Evolutionary conservation across 2,113 vertebrate genomes (phyloP), one percentile per base, ranked within the genome.

Genomic region (Collichthys lucidus): DNA sequence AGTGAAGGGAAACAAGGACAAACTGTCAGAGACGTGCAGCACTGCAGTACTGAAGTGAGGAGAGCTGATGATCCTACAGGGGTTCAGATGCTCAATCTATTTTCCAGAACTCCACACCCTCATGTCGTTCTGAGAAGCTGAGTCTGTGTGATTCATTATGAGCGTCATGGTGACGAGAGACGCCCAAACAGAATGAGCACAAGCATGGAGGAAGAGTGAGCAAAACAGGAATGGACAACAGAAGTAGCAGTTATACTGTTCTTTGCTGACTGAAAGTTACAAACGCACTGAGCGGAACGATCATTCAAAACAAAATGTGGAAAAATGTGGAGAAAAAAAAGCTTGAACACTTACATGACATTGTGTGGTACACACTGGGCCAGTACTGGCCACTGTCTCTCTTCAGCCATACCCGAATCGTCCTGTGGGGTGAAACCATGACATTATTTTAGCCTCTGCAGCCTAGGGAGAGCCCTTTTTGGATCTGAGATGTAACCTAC

Each of bases 381-480:
- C 98, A 99, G 80, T 98, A 99, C 76, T 99, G 98, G 42, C 98
- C 98, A 15, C 97, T 99, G 95, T 99, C 98, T 90, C 98, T 97
- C 94, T 99, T 99, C 92, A 99, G 85, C 98, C 98, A 99, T 42
- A 99, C 96, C 50, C 98, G 97, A 82, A 99, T 96, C 9, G 97
- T 97, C 91, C 98, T 99, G 86, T 20, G n/a, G 78, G 53, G 63
- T 7, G 22, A 85, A 70, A 82, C 4, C 60, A 80, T 4, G 15
- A 67, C 2, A 0, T 3, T 47, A 1, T 3, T 47, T 62, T 44
- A 62, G 62, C 17, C 2, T 52, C 61, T 56, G 20, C 15, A 17
- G n/a, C n/a, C 44, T 9, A 26, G 16, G 14, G 20, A 71, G n/a
- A 42, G 20, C 50, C 10, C 22, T 73, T 29, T 29, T 7, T 0